Evolutionary conservation across 2,888 invertebrate species (phyloP), one percentile per base, ranked within the genome.

Genomic region (Saturnia pavonia): DNA sequence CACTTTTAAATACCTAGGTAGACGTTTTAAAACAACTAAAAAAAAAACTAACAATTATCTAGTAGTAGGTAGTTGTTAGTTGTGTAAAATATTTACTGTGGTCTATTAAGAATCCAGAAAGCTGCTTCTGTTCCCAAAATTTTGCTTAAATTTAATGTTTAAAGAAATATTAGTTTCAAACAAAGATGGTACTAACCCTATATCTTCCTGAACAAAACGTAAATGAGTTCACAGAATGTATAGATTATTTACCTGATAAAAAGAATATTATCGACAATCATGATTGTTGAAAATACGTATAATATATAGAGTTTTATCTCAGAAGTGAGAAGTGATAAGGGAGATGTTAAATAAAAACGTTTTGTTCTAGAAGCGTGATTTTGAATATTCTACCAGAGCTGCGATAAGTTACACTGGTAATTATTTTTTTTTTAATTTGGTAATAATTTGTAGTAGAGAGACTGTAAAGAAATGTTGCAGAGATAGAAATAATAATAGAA

Each of bases 171-270:
- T 42, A 45, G 22, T 22, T 67, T 25, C 8, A 40, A n/a, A 27
- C 25, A 67, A 45, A 25, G 11, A n/a, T n/a, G n/a, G n/a, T 67
- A n/a, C 1, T 14, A 45, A 22, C 48, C 43, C 48, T 67, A 45
- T 67, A 34, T 45, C 14, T 19, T 25, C 42, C 16, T 9, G 16
- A 67, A 45, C 45, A 45, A 45, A 67, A 67, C 27, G 45, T n/a
- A 65, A 65, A 65, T 65, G 34, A 65, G 19, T 65, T n/a, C 40
- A 65, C 65, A 40, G 65, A 65, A 40, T 40, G 22, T 40, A 65
- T 65, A n/a, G 40, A 65, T 65, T 65, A 65, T 19, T 65, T 9
- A 40, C 27, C 54, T 60, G 57, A 60, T 27, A 60, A 19, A 19
- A 16, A 51, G 27, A 27, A 27, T 60, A 27, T 60, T 60, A 60